Base-by-base conservation (phyloP, 2,113 vertebrate genomes). In the Thryonomys swinderianus region DNA sequence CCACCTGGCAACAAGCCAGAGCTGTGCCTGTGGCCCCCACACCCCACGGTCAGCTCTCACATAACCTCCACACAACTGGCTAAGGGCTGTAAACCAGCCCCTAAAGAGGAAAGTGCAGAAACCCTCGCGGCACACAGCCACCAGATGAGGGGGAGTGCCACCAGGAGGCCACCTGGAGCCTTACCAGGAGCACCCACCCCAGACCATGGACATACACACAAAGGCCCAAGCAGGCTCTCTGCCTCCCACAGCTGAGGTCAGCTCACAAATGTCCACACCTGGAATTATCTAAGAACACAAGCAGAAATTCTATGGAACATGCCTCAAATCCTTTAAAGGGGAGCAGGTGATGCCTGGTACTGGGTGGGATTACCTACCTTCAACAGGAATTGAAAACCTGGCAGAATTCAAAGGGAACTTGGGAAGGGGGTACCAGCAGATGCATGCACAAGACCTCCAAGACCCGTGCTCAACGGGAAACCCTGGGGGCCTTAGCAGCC, bases 101-200 rank as follows among this genome's bases (percentile, higher is more conserved):
- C 85, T 84, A 18, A 2, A 40, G 42, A 40, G 37, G 53, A 85
- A 55, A 48, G 1, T 1, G 16, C 88, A 25, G 42, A 79, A n/a
- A 57, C n/a, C 12, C 40, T 51, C 83, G 66, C 21, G 34, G 59
- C 69, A 80, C 23, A 21, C 1, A 5, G 20, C 53, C 21, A 12
- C 23, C 61, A 25, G 34, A n/a, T 5, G 23, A 78, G 27, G 55
- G 32, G 42, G 2, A 40, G 67, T 1, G 71, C 30, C n/a, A 18
- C 2, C 25, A 0, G 0, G 4, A 90, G 67, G 78, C n/a, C 11
- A 10, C 20, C 1, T 48, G 67, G 5, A 20, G 80, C 13, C 61
- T 14, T 18, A 42, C 1, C 0, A 1, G 4, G 81, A 81, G 37
- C 78, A 4, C 42, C 45, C 1, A 1, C 2, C 10, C 0, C 0